Evolutionary conservation across 2,113 vertebrate genomes (phyloP).

Genomic region (Callopanchax toddi): DNA sequence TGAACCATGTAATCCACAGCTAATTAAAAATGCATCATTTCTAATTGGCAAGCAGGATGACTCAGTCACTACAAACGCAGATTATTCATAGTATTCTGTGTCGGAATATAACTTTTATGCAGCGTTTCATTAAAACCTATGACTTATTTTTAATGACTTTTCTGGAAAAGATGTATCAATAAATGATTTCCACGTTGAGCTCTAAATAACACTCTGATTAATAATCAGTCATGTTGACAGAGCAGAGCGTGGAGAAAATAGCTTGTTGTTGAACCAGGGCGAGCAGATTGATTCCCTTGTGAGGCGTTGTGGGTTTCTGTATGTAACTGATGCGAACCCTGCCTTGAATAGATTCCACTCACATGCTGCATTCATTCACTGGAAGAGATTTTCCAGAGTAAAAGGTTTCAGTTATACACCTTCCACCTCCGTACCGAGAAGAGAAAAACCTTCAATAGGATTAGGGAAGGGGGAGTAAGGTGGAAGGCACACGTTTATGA

Average conservation of each 20-base stretch:
- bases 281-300: conserved; percentile 46
- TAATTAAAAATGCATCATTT: conserved; percentile 38
- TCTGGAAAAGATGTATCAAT: conserved; percentile 37
- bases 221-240: conserved; percentile 59
- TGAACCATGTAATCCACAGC: conserved; percentile 12
- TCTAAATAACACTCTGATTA: conserved; percentile 61
- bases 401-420: conserved; percentile 2
- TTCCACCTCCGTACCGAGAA: neutral
- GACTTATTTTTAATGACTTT: conserved; percentile 34
- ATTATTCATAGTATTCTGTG: conserved; percentile 30
- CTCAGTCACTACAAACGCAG: conserved; percentile 28
- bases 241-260: conserved; percentile 47
- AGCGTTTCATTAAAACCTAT: conserved; percentile 33
- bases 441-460: neutral
- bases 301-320: conserved; percentile 30
- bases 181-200: conserved; percentile 46
- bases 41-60: conserved; percentile 32
- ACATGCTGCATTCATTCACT: conserved; percentile 1
- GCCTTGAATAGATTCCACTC: conserved; percentile 6
- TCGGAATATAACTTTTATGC: conserved; percentile 15
- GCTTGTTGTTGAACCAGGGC: conserved; percentile 44
- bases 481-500: neutral
- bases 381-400: neutral
- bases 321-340: conserved; percentile 51
- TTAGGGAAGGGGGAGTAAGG: neutral